phyloP scores from a whole-genome alignment of 2,797 vertebrate species.

The Rhynchotus rufescens region DNA sequence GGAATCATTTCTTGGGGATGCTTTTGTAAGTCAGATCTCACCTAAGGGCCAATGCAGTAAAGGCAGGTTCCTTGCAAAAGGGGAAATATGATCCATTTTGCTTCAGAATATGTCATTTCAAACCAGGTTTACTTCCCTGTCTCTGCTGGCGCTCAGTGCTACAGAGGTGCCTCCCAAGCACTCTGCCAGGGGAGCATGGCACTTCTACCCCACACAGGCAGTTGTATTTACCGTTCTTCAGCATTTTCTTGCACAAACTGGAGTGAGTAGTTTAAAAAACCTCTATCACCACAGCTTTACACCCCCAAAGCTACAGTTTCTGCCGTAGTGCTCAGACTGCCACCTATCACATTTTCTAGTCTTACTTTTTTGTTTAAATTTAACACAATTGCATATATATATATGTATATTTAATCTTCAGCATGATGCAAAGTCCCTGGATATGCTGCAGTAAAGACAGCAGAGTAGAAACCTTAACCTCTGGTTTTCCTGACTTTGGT shows the following conservation, averaged over 20 bases:
- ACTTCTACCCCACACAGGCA: neutral
- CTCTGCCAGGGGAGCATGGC: neutral
- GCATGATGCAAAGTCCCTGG: neutral
- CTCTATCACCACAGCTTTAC: neutral
- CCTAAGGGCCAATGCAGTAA: neutral
- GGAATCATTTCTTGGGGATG: neutral
- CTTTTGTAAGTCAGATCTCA: neutral
- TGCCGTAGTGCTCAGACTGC: neutral
- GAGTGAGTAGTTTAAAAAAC: neutral
- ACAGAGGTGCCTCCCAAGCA: neutral
- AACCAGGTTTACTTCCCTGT: neutral
- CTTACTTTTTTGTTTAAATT: neutral
- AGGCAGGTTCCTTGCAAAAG: neutral
- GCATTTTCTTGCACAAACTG: neutral
- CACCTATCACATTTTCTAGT: neutral
- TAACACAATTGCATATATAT: neutral
- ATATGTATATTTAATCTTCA: neutral
- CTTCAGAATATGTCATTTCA: neutral
- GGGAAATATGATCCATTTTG: neutral
- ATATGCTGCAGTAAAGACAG: neutral
- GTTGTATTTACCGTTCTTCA: neutral
- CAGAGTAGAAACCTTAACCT: neutral
- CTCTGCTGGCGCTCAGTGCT: neutral
- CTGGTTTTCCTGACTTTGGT: slow-evolving; percentile 2
- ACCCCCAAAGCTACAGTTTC: neutral